Evolutionary conservation across 1,140 invertebrate species (phyloP), one percentile per base, ranked within the genome.

Genomic region (Anadara kagoshimensis): DNA sequence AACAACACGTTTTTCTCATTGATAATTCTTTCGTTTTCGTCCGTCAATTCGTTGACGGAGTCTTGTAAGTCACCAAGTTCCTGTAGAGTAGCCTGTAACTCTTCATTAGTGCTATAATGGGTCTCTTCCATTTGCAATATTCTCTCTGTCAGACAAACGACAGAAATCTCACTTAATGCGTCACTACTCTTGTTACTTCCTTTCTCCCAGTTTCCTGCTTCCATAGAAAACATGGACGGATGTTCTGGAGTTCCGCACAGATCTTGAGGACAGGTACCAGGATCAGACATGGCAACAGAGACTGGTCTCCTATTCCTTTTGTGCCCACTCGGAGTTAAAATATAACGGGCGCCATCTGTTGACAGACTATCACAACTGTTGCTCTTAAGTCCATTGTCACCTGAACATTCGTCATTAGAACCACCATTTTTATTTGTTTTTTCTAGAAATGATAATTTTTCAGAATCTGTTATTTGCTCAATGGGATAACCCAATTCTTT

Each of bases 71-170:
- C 96, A 45, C 95, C 94, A 65, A 98, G 89, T 89, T 98, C 96
- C 80, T 97, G 96, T 53, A 98, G 91, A 0, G 96, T 98, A 0
- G 96, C 97, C 90, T 98, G 96, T 0, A 98, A 90, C 89, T 98
- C 97, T 90, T 98, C 96, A 86, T 95, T 97, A n/a, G 96, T 98
- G 61, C 94, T 94, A 85, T 95, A 94, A 83, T 95, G 94, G 20
- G 93, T 94, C 88, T 95, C 94, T 86, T 95, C 94, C 94, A 95
- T 95, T 89, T 97, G 95, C 79, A 95, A 91, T 78, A 97, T 96
- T 81, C 95, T 93, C 85, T 97, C 96, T 87, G 97, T 96, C 49
- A 98, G 91, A 88, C 96, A 97, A 2, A 95, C 95, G 65, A 97
- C 95, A 12, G 96, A 97, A 18, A 97, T 93, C 88, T 97, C 95